phyloP scores from a whole-genome alignment of 2,113 vertebrate genomes.

The Seriola rivoliana region DNA sequence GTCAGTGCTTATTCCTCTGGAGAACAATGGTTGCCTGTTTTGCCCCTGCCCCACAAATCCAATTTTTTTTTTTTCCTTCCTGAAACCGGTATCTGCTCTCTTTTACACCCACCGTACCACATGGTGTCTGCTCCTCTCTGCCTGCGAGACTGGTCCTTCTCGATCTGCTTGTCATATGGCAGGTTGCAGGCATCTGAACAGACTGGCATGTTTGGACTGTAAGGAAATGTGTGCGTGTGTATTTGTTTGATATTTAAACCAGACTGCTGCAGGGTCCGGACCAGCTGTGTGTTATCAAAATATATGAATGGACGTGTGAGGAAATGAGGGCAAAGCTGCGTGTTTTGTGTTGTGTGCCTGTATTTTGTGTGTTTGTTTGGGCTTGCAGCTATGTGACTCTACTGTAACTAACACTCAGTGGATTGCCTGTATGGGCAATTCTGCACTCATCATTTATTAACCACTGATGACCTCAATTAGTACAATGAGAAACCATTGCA shows the following conservation, averaged over 20 bases:
- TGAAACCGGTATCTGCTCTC: not conserved
- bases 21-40: not conserved
- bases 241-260: conserved; percentile 66
- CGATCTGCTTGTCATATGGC: conserved; percentile 17
- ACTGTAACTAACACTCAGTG: not conserved
- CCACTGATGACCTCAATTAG: conserved; percentile 39
- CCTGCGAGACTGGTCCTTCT: conserved; percentile 16
- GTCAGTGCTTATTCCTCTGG: not conserved
- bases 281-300: conserved; percentile 65
- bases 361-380: not conserved
- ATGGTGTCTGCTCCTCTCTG: conserved; percentile 22
- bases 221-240: conserved; percentile 15
- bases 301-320: conserved; percentile 34
- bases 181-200: not conserved
- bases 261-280: conserved; percentile 41
- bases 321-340: conserved; percentile 52
- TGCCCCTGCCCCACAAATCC: conserved; percentile 1
- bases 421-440: not conserved
- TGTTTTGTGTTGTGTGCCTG: not conserved
- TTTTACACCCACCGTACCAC: conserved; percentile 14
- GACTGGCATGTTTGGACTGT: conserved; percentile 30
- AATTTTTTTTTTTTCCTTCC: not conserved
- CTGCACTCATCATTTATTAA: conserved; percentile 20
- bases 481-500: conserved; percentile 10
- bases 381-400: not conserved